Conservation (phyloP, 92 coral and sea anemone genomes). For the Umimayanthus kanabou region DNA sequence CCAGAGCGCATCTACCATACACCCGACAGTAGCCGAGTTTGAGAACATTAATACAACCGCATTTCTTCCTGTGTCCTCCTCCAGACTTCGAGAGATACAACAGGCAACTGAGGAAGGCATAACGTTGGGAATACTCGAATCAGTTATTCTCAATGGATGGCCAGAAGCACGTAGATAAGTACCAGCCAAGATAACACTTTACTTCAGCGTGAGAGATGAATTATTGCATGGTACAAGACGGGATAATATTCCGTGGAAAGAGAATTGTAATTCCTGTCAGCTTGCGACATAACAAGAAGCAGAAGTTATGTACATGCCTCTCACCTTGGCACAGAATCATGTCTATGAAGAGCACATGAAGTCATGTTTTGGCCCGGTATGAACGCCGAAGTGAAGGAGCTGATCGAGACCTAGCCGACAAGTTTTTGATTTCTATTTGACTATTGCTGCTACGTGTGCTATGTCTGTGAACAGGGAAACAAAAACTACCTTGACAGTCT, state of each 20-base stretch:
- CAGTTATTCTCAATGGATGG: conserved; percentile 23
- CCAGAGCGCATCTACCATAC: no score
- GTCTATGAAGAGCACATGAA: conserved; percentile 34
- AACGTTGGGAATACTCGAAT: background rate
- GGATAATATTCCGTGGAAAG: background rate
- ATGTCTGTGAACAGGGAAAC: no score
- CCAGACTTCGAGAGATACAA: no score
- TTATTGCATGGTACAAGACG: background rate
- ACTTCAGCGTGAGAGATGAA: conserved; percentile 38
- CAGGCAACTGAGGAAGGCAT: no score
- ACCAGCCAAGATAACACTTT: conserved; percentile 8
- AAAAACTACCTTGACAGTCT: no score
- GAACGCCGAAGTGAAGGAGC: background rate
- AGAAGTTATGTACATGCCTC: conserved; percentile 17
- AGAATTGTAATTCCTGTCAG: conserved; percentile 18
- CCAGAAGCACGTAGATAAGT: conserved; percentile 22
- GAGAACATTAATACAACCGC: no score
- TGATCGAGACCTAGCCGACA: background rate
- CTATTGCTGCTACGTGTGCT: no score
- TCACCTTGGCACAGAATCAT: background rate
- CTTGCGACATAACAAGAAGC: conserved; percentile 24
- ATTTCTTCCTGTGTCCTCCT: no score
- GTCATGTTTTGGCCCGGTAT: conserved; percentile 7
- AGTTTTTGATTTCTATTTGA: no score
- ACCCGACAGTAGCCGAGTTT: no score